These are phyloP conservation scores for Axis porcinus DNA, from an alignment of 2,113 vertebrate species.

Conservation along the genomic window DNA sequence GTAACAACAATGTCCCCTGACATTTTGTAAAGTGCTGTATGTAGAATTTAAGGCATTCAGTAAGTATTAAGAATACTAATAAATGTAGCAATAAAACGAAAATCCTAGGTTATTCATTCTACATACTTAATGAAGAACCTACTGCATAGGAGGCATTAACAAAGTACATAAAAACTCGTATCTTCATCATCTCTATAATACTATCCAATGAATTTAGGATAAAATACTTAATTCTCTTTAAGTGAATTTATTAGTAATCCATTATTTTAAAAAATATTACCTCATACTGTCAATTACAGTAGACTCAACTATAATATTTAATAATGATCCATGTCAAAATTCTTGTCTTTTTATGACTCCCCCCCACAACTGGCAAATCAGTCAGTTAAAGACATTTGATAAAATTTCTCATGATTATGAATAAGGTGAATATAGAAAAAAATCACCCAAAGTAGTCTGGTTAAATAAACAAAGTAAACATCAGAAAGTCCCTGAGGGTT, in stretches of 20 bases:
- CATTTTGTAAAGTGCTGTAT: neutral
- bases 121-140: neutral
- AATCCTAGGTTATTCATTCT: neutral
- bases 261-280: neutral
- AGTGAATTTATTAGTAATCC: neutral
- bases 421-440: neutral
- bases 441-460: neutral
- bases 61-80: neutral
- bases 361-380: neutral
- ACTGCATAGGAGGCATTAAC: neutral
- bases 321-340: neutral
- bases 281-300: neutral
- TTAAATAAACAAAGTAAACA: neutral
- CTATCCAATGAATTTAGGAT: neutral
- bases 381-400: neutral
- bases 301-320: neutral
- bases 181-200: neutral
- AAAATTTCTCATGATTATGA: neutral
- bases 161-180: neutral
- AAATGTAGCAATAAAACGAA: neutral
- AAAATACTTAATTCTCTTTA: neutral
- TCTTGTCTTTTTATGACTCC: neutral
- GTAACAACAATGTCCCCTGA: neutral
- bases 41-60: neutral
- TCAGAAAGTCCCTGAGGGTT: neutral